Base-by-base conservation (phyloP, 2,113 vertebrate genomes). In the Oryzias woworae region DNA sequence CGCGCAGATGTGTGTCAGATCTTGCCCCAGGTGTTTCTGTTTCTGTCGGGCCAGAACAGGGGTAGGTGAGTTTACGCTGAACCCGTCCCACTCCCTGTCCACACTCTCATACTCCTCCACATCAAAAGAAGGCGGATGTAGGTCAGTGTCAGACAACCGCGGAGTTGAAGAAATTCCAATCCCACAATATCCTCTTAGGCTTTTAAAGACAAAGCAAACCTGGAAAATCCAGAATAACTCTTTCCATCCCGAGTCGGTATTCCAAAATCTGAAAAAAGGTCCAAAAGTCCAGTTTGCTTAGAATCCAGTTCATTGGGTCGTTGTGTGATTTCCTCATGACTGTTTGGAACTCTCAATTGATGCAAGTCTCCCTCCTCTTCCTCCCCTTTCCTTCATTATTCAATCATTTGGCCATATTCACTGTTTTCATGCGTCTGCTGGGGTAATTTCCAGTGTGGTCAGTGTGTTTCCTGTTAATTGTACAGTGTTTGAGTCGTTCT, bases 131-230 rank as follows among this genome's bases (percentile, higher is more conserved):
- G 60, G 56, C 0, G 0, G 77, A 82, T 85, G 73, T 86, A 69
- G 84, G 78, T 82, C 80, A 81, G 67, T 64, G 67, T 77, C 43
- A 60, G 54, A 75, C 77, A 67, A 62, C 53, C 65, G 45, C 57
- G 49, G 49, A 62, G 75, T 78, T 61, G 68, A 66, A 69, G 76
- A 79, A 84, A 84, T 75, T 75, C 71, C 81, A 75, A 76, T 78
- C 74, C 81, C 31, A 36, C 69, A 23, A 65, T 86, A 88, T 90
- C 88, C 80, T 81, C 80, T 80, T 80, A 78, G 78, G 68, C 50
- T 55, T 76, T 69, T 70, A 62, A 69, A 60, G 75, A 78, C 63
- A 69, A 67, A 82, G 74, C 84, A 77, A 83, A 78, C 68, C 66
- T 82, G 69, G 71, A 74, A 82, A 87, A 90, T 86, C 83, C 77